Evolutionary conservation across 2,113 vertebrate genomes (phyloP).

Genomic region (Petromus typicus): DNA sequence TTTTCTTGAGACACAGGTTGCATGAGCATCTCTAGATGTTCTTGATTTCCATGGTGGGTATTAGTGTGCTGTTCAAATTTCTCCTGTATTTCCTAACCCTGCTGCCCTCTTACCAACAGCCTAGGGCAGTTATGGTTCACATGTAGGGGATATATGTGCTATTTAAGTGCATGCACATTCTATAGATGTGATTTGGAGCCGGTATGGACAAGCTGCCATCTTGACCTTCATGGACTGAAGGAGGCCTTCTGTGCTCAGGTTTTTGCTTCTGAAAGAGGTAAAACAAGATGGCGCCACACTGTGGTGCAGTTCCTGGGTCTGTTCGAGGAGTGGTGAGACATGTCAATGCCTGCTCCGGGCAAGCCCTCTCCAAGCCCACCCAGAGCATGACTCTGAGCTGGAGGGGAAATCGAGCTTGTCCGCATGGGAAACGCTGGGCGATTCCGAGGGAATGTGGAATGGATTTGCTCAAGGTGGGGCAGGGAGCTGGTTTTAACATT

Average conservation of each 20-base stretch:
- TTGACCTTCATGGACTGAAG: background rate
- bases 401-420: background rate
- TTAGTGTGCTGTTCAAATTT: background rate
- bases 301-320: background rate
- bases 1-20: background rate
- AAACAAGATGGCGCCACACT: background rate
- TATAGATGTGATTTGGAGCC: background rate
- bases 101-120: no score
- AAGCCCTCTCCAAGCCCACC: no score
- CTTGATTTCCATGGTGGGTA: background rate
- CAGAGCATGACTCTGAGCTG: background rate
- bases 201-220: fast-evolving
- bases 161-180: no score
- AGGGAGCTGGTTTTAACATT: background rate
- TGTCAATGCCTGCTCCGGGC: background rate
- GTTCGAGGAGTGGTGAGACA: fast-evolving
- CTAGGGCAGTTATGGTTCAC: background rate
- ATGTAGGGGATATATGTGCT: no score
- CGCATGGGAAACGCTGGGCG: fast-evolving
- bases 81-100: background rate
- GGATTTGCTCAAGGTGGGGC: background rate
- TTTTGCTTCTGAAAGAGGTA: background rate
- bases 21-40: background rate
- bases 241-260: background rate
- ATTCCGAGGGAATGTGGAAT: background rate